Evolutionary conservation across 1,140 invertebrate genomes (phyloP), one percentile per base, ranked within the genome.

Genomic region (Zaprionus lachaisei): DNA sequence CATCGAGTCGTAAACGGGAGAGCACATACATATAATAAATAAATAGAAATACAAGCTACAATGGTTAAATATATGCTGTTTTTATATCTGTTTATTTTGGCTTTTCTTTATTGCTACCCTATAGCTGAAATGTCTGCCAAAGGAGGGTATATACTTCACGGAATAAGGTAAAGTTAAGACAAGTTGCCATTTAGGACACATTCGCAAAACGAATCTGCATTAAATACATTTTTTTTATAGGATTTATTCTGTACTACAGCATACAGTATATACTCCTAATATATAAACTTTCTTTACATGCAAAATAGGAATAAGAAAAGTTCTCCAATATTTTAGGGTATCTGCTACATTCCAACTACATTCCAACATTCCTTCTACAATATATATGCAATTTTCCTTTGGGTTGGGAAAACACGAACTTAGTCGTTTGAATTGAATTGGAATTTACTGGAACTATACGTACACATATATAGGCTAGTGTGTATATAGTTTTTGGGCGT

Each of bases 351-450:
- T 17, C 9, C n/a, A 0, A 9, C 31, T 11, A 11, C n/a, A 11
- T 34, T 7, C 31, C 31, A 9, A 34, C 3, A 34, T 34, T 5
- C 5, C 37, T 15, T n/a, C 2, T 17, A 20, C 6, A 17, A 2
- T 47, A 17, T 47, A 11, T 7, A 9, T 47, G 2, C n/a, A 17
- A 6, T 37, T 22, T 47, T 37, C 54, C 55, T 81, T 24, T 81
- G 81, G 84, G 84, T 89, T 87, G 84, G 85, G 81, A 87, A 87
- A 89, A 81, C 83, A 87, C 83, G 83, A 70, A 80, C 55, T 26
- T 37, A 67, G 49, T 58, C 44, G 76, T 69, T 72, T 80, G 77
- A 87, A 83, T 79, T 87, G 74, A 84, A 87, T 87, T 81, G 84
- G 74, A 89, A 87, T 80, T 86, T 75, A 72, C 83, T 66, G 77